Conservation (phyloP, 2,888 invertebrate genomes). For the Leptura quadrifasciata region DNA sequence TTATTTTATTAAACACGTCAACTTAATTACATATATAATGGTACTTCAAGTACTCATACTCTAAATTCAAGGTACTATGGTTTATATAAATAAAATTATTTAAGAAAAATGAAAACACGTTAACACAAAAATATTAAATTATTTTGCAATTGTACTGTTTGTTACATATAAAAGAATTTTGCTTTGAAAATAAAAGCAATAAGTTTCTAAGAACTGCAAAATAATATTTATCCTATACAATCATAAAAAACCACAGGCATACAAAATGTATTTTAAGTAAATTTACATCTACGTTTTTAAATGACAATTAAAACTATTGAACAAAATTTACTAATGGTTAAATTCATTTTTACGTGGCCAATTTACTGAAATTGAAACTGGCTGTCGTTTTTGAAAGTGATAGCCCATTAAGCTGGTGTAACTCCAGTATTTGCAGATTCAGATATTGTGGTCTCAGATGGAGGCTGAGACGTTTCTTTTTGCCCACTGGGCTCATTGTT, state of each 20-base stretch:
- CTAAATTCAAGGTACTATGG: conserved; percentile 44
- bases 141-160: conserved; percentile 39
- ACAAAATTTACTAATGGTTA: conserved; percentile 32
- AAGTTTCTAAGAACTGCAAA: conserved; percentile 40
- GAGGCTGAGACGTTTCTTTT: conserved; percentile 63
- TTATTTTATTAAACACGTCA: conserved; percentile 53
- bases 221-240: conserved; percentile 50
- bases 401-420: conserved; percentile 61
- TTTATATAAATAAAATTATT: conserved; percentile 48
- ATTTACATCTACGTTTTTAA: conserved; percentile 46
- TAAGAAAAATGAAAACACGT: conserved; percentile 28
- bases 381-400: conserved; percentile 29
- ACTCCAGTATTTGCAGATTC: conserved; percentile 66
- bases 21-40: conserved; percentile 49
- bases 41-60: conserved; percentile 39
- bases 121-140: conserved; percentile 28
- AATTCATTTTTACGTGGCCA: conserved; percentile 20
- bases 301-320: conserved; percentile 34
- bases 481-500: conserved; percentile 62
- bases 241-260: conserved; percentile 53
- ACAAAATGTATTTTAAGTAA: conserved; percentile 44
- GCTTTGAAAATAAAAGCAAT: conserved; percentile 40
- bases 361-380: conserved; percentile 28
- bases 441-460: conserved; percentile 62
- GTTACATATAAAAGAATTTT: conserved; percentile 12